Conservation (phyloP, 2,888 invertebrate species). For the Pimpla rufipes region DNA sequence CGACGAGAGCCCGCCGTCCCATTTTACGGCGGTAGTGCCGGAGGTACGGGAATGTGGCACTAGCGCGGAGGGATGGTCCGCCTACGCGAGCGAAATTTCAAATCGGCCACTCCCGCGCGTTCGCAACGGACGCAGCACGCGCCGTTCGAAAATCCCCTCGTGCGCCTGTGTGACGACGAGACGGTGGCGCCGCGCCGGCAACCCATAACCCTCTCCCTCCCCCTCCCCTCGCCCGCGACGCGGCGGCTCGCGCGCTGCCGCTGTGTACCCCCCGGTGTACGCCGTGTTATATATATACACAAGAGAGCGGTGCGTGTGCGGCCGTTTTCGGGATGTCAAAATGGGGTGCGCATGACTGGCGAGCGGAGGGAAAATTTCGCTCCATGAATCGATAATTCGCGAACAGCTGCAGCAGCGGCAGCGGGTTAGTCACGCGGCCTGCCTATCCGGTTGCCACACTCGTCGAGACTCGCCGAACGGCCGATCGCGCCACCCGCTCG, state of each 20-base stretch:
- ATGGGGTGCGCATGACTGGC: slow-evolving; percentile 77
- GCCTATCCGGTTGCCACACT: slow-evolving; percentile 76
- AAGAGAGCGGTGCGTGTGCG: slow-evolving; percentile 30
- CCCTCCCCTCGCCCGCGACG: not conserved
- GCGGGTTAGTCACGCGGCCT: slow-evolving; percentile 82
- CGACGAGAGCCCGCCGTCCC: not conserved
- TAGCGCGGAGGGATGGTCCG: slow-evolving; percentile 35
- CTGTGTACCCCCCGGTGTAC: not conserved
- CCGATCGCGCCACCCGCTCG: slow-evolving; percentile 10
- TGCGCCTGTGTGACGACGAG: slow-evolving; percentile 69
- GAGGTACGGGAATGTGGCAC: slow-evolving; percentile 25
- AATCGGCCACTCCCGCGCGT: slow-evolving; percentile 42
- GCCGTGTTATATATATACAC: not conserved
- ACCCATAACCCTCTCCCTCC: slow-evolving; percentile 35
- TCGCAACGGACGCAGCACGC: slow-evolving; percentile 12
- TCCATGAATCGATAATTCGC: slow-evolving; percentile 82
- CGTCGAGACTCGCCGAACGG: slow-evolving; percentile 51
- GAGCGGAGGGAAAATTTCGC: slow-evolving; percentile 77
- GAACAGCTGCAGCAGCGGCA: slow-evolving; percentile 80
- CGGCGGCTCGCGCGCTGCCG: not conserved
- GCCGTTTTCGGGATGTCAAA: slow-evolving; percentile 68
- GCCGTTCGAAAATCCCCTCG: slow-evolving; percentile 47
- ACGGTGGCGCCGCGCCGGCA: slow-evolving; percentile 69
- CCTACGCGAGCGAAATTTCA: slow-evolving; percentile 40
- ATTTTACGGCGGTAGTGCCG: not conserved